Evolutionary conservation across 2,113 vertebrate species (phyloP).

Genomic region (Brachypodius melanocephalos): DNA sequence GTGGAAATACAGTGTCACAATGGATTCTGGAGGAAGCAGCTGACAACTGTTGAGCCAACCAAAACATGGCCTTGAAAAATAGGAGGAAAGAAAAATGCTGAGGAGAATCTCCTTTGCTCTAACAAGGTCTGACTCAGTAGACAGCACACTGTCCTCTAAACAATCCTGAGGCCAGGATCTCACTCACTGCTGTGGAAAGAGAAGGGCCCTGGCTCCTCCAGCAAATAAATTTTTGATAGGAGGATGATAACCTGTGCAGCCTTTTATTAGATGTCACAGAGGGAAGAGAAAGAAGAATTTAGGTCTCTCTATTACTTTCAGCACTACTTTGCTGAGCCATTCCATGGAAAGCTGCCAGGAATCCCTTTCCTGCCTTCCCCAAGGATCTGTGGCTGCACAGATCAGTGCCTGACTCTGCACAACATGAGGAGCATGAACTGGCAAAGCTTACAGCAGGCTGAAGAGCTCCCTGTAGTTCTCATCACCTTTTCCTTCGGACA

Average conservation of each 20-base stretch:
- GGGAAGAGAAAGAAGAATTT: background rate
- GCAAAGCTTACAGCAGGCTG: slow-evolving; percentile 87
- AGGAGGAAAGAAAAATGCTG: background rate
- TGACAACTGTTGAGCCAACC: background rate
- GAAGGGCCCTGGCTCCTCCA: background rate
- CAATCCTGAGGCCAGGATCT: background rate
- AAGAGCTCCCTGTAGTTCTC: slow-evolving; percentile 97
- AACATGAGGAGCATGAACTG: background rate
- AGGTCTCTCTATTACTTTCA: background rate
- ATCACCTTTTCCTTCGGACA: slow-evolving; percentile 94
- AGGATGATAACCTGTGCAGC: background rate
- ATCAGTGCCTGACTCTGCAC: background rate
- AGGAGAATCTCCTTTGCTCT: background rate
- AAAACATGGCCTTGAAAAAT: background rate
- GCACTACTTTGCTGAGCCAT: background rate
- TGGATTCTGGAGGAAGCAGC: background rate
- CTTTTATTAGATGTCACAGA: background rate
- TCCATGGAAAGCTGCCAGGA: background rate
- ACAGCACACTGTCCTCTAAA: background rate
- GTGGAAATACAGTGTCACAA: background rate
- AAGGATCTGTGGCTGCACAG: background rate
- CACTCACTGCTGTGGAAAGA: background rate
- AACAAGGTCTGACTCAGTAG: background rate
- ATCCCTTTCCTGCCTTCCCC: background rate
- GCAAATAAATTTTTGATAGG: background rate